Conservation (phyloP, 2,888 invertebrate genomes). For the Neria commutata region DNA sequence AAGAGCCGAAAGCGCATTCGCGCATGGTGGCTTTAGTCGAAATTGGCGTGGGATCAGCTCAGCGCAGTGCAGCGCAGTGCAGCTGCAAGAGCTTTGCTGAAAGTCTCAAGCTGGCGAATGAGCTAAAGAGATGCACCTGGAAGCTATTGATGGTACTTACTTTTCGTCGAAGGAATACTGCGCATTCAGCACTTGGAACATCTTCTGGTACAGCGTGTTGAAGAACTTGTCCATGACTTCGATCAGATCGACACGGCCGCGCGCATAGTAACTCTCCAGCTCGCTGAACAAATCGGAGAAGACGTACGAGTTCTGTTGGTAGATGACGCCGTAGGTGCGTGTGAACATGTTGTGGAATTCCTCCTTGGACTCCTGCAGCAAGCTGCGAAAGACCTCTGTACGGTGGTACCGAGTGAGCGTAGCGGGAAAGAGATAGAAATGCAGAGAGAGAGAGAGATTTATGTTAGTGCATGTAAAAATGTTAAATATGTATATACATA, state of each 20-base stretch:
- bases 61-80: no score
- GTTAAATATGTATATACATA: background rate
- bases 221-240: slow-evolving; percentile 93
- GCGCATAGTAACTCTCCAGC: slow-evolving; percentile 86
- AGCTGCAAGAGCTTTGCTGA: no score
- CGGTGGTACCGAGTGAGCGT: no score
- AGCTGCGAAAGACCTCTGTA: slow-evolving; percentile 88
- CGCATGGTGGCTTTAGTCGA: no score
- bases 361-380: slow-evolving; percentile 80
- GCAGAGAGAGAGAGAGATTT: background rate
- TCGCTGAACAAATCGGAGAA: slow-evolving; percentile 91
- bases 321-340: slow-evolving; percentile 91
- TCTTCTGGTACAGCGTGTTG: slow-evolving; percentile 88
- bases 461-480: background rate
- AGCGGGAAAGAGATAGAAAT: background rate
- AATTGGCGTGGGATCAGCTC: no score
- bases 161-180: slow-evolving; percentile 88
- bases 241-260: slow-evolving; percentile 82
- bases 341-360: slow-evolving; percentile 96
- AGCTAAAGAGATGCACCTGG: no score
- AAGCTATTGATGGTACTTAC: slow-evolving; percentile 69
- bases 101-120: no score
- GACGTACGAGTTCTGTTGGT: slow-evolving; percentile 91
- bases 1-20: no score
- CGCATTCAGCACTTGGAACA: slow-evolving; percentile 94